Conservation (phyloP, 2,888 invertebrate genomes). For the Ophioninae sp. region DNA sequence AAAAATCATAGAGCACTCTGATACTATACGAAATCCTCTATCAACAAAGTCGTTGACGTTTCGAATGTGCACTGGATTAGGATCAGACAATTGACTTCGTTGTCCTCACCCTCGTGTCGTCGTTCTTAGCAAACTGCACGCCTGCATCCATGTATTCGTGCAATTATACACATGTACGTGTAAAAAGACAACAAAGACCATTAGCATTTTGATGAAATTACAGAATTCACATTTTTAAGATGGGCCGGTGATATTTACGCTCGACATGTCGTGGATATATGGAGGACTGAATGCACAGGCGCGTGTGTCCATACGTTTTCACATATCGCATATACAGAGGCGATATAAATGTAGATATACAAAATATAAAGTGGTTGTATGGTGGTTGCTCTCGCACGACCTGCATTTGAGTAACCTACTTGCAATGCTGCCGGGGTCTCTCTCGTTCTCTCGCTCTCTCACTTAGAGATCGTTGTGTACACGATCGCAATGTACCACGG, state of each 20-base stretch:
- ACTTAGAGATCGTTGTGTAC: constrained; percentile 35
- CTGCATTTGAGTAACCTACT: constrained; percentile 71
- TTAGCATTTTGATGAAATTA: constrained; percentile 77
- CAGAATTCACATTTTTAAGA: constrained; percentile 73
- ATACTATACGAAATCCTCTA: too few species aligned
- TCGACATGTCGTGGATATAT: constrained; percentile 66
- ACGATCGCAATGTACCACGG: constrained; percentile 41
- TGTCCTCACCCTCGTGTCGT: constrained; percentile 33
- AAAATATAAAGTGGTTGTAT: constrained; percentile 33
- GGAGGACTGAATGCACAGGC: constrained; percentile 7
- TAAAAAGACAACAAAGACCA: constrained; percentile 63
- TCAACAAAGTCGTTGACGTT: background rate
- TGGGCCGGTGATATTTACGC: constrained; percentile 75
- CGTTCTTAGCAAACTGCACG: background rate
- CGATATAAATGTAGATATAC: background rate
- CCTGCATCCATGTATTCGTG: background rate
- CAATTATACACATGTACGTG: background rate
- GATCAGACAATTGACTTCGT: constrained; percentile 63
- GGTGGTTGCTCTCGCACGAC: constrained; percentile 56
- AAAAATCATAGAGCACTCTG: background rate
- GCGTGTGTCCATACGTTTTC: background rate
- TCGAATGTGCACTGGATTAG: constrained; percentile 1
- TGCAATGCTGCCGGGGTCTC: constrained; percentile 59
- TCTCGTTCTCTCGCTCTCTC: constrained; percentile 23
- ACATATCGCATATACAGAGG: background rate